Evolutionary conservation across 2,113 vertebrate species (phyloP).

Genomic region (Pteronura brasiliensis): DNA sequence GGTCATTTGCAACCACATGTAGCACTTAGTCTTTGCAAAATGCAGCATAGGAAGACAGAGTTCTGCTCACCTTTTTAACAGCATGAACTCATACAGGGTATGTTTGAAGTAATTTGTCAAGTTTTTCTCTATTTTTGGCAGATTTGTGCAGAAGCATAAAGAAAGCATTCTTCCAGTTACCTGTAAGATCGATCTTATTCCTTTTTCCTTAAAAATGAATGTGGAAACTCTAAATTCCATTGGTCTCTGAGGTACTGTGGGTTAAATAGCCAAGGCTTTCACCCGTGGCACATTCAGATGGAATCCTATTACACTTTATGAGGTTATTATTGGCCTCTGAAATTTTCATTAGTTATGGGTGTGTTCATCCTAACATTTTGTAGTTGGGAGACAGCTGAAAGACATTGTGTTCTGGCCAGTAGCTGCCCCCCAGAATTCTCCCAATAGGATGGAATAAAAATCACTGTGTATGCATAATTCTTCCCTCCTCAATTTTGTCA

Average conservation of each 20-base stretch:
- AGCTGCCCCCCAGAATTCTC: background rate
- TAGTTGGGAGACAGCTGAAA: background rate
- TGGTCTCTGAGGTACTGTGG: background rate
- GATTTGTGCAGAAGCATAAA: background rate
- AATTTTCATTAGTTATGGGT: slow-evolving; percentile 28
- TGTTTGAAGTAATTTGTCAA: background rate
- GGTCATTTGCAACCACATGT: background rate
- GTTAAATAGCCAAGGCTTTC: slow-evolving; percentile 8
- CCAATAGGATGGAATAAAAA: background rate
- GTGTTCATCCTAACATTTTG: background rate
- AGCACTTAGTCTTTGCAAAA: background rate
- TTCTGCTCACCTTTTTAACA: background rate
- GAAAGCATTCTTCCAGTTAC: background rate
- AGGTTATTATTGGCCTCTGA: slow-evolving; percentile 3
- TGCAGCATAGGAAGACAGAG: background rate
- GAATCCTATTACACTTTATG: slow-evolving; percentile 9
- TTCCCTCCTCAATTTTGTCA: background rate
- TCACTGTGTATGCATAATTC: background rate
- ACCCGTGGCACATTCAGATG: background rate
- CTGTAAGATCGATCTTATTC: background rate
- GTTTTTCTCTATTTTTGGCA: background rate
- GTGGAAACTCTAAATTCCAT: background rate
- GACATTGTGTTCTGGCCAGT: background rate
- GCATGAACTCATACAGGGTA: background rate
- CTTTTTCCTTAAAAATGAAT: background rate